Percentiles rank a stretch among this genome's conserved stretches.
These are phyloP conservation scores for Eupleurogrammus muticus DNA, from an alignment of 2,797 vertebrate species.

Conservation along the genomic window DNA sequence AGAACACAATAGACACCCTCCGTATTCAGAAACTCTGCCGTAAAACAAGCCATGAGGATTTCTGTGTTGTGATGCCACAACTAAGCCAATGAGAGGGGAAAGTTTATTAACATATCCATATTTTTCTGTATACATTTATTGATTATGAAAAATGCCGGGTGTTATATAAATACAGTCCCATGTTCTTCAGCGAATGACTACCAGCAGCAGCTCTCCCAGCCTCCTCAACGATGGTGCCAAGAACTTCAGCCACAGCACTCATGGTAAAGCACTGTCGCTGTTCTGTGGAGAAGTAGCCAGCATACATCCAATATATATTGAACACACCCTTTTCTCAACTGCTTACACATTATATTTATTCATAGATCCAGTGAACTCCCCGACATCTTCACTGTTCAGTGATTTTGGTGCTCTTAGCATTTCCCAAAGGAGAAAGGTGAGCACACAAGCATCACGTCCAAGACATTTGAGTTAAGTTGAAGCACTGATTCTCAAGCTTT, in stretches of 20 bases:
- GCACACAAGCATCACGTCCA: constrained; percentile 29
- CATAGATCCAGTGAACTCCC: constrained; percentile 95
- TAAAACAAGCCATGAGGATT: no score
- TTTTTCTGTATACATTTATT: no score
- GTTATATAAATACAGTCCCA: no score
- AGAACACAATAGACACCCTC: no score
- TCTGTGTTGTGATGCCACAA: no score
- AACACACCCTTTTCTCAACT: not conserved
- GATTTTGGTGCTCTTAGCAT: constrained; percentile 98
- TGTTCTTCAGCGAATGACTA: constrained; percentile 94
- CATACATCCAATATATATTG: constrained; percentile 1
- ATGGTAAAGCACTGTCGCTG: constrained; percentile 85
- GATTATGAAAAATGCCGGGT: no score
- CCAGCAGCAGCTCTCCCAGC: constrained; percentile 98
- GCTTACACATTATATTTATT: constrained; percentile 30
- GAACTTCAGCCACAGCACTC: constrained; percentile 92
- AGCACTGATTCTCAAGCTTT: no score
- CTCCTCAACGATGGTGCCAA: constrained; percentile 99
- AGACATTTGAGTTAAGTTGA: not conserved
- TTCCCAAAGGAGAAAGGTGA: constrained; percentile 98
- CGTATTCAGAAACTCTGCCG: no score
- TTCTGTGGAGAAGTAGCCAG: not conserved
- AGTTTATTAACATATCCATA: no score
- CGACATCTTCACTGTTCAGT: constrained; percentile 96
- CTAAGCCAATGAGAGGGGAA: no score